Conservation (phyloP, 2,113 vertebrate genomes). For the Bufo bufo region DNA sequence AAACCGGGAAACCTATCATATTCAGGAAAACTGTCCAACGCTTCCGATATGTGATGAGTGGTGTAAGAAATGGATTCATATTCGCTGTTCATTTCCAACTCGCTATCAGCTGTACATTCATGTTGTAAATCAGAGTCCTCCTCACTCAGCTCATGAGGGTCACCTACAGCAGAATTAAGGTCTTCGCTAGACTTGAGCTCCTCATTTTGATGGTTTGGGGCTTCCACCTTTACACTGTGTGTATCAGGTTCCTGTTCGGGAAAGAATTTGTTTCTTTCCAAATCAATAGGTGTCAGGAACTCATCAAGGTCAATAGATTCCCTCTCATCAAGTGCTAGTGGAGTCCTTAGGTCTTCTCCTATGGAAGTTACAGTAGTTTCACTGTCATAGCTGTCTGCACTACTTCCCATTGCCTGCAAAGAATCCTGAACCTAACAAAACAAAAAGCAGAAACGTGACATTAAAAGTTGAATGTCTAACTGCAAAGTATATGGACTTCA, state of each 20-base stretch:
- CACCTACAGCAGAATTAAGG: background rate
- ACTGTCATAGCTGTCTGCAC: constrained; percentile 95
- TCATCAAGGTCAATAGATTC: constrained; percentile 71
- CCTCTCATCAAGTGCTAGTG: constrained; percentile 70
- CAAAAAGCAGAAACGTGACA: background rate
- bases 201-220: constrained; percentile 45
- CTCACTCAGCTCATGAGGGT: background rate
- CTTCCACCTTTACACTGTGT: constrained; percentile 20
- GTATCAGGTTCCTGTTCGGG: constrained; percentile 55
- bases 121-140: constrained; percentile 60
- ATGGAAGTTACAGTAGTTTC: constrained; percentile 89
- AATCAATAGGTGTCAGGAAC: constrained; percentile 50
- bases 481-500: background rate
- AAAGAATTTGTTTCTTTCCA: constrained; percentile 59
- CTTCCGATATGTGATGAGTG: constrained; percentile 77
- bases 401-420: constrained; percentile 83
- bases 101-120: constrained; percentile 65
- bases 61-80: constrained; percentile 74
- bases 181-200: constrained; percentile 56
- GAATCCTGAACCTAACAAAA: constrained; percentile 81
- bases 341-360: constrained; percentile 79
- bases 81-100: constrained; percentile 63
- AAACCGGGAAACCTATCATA: constrained; percentile 53
- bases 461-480: background rate
- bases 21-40: constrained; percentile 62